Conservation (phyloP, 2,888 invertebrate genomes). For the Ischnura elegans region DNA sequence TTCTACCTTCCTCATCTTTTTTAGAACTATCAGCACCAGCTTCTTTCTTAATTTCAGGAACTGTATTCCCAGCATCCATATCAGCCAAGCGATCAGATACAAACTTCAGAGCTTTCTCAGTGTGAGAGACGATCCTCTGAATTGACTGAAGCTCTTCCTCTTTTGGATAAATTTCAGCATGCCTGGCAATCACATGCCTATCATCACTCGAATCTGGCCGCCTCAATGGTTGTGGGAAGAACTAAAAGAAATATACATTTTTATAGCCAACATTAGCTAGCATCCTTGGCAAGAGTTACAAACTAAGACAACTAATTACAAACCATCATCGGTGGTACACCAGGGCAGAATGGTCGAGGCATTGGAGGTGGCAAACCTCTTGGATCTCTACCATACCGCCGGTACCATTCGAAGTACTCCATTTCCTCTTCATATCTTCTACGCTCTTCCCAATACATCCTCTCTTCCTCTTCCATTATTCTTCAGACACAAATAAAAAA, state of each 20-base stretch:
- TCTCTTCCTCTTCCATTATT: constrained; percentile 88
- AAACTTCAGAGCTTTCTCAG: constrained; percentile 95
- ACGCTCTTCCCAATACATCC: constrained; percentile 93
- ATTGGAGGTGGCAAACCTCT: constrained; percentile 78
- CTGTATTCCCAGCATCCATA: constrained; percentile 72
- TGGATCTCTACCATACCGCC: constrained; percentile 83
- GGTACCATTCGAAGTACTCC: constrained; percentile 87
- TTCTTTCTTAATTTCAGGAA: constrained; percentile 68
- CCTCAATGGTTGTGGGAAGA: constrained; percentile 80
- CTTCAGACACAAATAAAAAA: not conserved
- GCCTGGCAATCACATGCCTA: constrained; percentile 95
- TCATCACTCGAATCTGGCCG: constrained; percentile 97
- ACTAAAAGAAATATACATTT: constrained; percentile 68
- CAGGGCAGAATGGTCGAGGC: constrained; percentile 75
- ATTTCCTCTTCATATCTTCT: constrained; percentile 86
- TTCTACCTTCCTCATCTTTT: constrained; percentile 79
- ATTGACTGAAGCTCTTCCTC: constrained; percentile 93
- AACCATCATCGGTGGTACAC: constrained; percentile 76
- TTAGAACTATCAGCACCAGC: constrained; percentile 72
- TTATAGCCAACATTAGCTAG: not conserved
- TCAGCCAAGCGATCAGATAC: constrained; percentile 94
- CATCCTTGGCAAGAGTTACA: constrained; percentile 29
- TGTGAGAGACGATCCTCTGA: constrained; percentile 94
- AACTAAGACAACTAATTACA: constrained; percentile 74
- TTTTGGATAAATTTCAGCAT: constrained; percentile 95